A percentile compares a stretch with the other conserved stretches of the same genome.
Evolutionary conservation across 1,140 invertebrate genomes (phyloP).

Genomic region (Drosophila fuyamai): DNA sequence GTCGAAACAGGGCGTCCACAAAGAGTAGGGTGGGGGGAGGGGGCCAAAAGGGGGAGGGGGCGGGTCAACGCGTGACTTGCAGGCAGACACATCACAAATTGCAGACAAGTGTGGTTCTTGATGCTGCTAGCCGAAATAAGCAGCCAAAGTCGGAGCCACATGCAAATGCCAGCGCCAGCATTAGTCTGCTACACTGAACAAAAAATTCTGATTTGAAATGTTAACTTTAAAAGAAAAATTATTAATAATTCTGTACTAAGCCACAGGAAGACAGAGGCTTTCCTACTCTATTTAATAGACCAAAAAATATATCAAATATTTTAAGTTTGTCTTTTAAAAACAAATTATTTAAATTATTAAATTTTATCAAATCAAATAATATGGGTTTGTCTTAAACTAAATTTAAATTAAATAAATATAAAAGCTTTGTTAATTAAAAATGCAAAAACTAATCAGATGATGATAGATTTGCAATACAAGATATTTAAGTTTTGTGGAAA

Average conservation of each 20-base stretch:
- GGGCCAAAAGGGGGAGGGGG: constrained; percentile 3
- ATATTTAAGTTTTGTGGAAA: too few species aligned
- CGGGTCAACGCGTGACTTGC: constrained; percentile 71
- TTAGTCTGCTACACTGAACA: constrained; percentile 3
- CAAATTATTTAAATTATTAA: too few species aligned
- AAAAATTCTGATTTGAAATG: not conserved
- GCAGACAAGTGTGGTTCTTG: constrained; percentile 41
- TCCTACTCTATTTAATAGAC: too few species aligned
- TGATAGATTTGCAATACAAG: too few species aligned
- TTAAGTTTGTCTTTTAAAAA: too few species aligned
- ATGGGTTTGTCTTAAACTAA: too few species aligned
- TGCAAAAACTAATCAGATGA: too few species aligned
- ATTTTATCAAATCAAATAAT: too few species aligned
- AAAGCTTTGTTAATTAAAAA: too few species aligned
- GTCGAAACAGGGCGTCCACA: constrained; percentile 4
- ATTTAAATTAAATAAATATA: too few species aligned
- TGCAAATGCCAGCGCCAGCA: constrained; percentile 53
- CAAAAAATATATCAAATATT: too few species aligned
- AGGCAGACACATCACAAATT: constrained; percentile 68
- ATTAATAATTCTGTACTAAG: not conserved
- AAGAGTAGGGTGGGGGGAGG: not conserved
- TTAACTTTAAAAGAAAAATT: not conserved
- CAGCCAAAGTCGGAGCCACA: constrained; percentile 38
- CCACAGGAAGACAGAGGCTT: too few species aligned
- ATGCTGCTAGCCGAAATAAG: constrained; percentile 48